These are phyloP conservation scores for Platyscapa corneri DNA, from an alignment of 1,140 invertebrate species.

Conservation along the genomic window DNA sequence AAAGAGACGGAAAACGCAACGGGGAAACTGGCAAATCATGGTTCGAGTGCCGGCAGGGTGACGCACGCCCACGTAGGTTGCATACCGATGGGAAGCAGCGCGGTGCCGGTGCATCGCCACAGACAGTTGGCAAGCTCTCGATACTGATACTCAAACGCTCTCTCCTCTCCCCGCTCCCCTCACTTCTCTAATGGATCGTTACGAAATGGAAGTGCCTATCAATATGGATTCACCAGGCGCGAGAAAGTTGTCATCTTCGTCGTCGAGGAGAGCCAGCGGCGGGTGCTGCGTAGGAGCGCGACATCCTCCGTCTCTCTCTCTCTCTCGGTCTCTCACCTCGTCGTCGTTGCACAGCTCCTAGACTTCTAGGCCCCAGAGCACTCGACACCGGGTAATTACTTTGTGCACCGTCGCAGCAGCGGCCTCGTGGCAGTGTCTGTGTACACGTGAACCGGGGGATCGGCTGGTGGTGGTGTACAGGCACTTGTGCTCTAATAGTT, in stretches of 20 bases:
- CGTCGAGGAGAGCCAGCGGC: neutral
- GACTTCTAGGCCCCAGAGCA: constrained; percentile 9
- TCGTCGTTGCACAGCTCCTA: neutral
- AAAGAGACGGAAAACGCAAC: neutral
- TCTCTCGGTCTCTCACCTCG: neutral
- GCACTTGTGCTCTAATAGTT: constrained; percentile 7
- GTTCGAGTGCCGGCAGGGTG: neutral
- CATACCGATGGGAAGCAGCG: neutral
- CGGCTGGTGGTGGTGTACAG: neutral
- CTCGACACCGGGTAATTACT: constrained; percentile 49
- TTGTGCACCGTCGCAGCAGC: constrained; percentile 28
- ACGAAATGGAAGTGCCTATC: constrained; percentile 48
- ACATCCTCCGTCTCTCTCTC: too few species aligned
- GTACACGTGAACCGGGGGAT: too few species aligned
- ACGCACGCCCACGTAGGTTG: neutral
- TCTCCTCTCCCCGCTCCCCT: neutral
- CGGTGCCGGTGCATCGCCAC: neutral
- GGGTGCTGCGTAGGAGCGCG: neutral
- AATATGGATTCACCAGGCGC: constrained; percentile 44
- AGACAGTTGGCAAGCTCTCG: constrained; percentile 30
- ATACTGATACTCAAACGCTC: constrained; percentile 39
- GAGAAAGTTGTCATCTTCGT: constrained; percentile 12
- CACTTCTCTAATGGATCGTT: constrained; percentile 45
- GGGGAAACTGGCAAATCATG: neutral
- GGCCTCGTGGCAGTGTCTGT: neutral